Conservation (phyloP, 2,888 invertebrate species). For the Trichacis sp. region DNA sequence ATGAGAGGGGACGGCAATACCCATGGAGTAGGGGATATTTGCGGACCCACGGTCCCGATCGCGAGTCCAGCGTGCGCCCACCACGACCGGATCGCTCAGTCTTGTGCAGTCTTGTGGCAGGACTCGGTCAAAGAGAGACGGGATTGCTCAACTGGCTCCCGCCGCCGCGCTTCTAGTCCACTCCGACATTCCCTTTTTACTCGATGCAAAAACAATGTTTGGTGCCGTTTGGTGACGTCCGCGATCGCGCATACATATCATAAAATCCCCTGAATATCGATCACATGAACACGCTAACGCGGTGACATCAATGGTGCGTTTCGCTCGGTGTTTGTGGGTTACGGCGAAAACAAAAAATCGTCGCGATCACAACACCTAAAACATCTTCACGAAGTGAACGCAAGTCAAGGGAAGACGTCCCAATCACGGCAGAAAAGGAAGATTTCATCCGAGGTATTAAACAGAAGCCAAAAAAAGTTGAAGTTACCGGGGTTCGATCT, state of each 20-base stretch:
- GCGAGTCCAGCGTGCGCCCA: conserved; percentile 45
- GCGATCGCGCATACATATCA: too few species aligned
- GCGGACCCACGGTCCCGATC: conserved; percentile 36
- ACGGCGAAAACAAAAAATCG: conserved; percentile 8
- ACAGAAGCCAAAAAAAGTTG: too few species aligned
- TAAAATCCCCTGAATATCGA: neutral
- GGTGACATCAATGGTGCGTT: conserved; percentile 46
- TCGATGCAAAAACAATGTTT: conserved; percentile 18
- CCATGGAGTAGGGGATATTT: conserved; percentile 24
- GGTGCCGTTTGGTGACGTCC: conserved; percentile 30
- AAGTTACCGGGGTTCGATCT: too few species aligned
- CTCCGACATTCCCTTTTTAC: conserved; percentile 11
- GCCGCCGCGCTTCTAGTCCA: conserved; percentile 21
- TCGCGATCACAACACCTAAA: conserved; percentile 3
- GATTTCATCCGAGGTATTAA: too few species aligned
- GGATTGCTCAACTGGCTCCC: too few species aligned
- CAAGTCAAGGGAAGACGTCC: too few species aligned
- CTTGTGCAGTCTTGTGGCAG: too few species aligned
- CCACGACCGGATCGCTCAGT: conserved; percentile 58
- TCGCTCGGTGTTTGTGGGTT: conserved; percentile 25
- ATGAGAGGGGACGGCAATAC: conserved; percentile 24
- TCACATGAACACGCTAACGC: too few species aligned
- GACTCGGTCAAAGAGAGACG: conserved; percentile 53
- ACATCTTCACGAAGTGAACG: neutral
- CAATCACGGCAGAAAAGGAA: too few species aligned